These are phyloP conservation scores for Paramormyrops hopkinsi DNA, from an alignment of 2,797 vertebrate species.

Conservation along the genomic window DNA sequence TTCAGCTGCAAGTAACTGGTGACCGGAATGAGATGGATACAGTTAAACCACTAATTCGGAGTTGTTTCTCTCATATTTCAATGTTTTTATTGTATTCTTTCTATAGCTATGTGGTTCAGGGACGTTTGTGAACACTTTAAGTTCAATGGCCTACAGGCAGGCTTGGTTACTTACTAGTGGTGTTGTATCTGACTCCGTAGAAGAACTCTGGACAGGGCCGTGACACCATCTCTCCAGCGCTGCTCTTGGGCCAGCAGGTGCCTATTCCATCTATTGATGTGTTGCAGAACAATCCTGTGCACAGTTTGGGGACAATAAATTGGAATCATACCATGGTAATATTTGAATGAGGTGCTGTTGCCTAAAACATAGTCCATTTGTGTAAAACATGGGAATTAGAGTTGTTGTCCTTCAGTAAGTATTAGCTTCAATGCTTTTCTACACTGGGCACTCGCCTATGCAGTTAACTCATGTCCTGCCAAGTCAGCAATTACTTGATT, in stretches of 20 bases:
- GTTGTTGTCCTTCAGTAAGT: not conserved
- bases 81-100: not conserved
- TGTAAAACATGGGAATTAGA: not conserved
- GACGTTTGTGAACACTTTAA: not conserved
- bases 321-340: not conserved
- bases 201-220: conserved; percentile 85
- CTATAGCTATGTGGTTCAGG: not conserved
- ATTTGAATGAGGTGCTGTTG: not conserved
- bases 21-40: not conserved
- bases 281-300: conserved; percentile 73
- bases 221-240: conserved; percentile 75
- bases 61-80: not conserved
- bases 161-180: conserved; percentile 74
- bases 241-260: conserved; percentile 85
- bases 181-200: conserved; percentile 88
- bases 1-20: not conserved
- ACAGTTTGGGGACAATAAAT: not conserved
- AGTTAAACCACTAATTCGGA: not conserved
- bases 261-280: conserved; percentile 83
- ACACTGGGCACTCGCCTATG: not conserved
- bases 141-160: not conserved
- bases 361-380: not conserved
- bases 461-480: not conserved
- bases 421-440: not conserved
- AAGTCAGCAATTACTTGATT: not conserved